phyloP scores from a whole-genome alignment of 2,888 invertebrate species.

The Nasonia oneida region DNA sequence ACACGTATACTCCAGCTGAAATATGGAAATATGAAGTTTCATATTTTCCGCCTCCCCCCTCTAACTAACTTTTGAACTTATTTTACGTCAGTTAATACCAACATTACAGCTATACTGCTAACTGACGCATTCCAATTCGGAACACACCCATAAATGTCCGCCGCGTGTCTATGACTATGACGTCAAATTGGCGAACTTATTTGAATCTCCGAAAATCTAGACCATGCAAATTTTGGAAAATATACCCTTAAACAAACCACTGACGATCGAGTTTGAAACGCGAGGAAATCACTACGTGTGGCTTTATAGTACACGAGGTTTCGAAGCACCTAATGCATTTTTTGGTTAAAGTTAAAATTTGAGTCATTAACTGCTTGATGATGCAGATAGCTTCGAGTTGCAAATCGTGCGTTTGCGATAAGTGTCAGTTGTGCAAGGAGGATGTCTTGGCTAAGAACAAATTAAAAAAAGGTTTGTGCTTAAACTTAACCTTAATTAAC shows the following conservation, averaged over 20 bases:
- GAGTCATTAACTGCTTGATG: constrained; percentile 9
- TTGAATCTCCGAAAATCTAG: background rate
- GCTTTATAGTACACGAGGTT: constrained; percentile 26
- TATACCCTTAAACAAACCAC: constrained; percentile 42
- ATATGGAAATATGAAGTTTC: too few species aligned
- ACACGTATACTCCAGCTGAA: too few species aligned
- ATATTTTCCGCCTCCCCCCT: too few species aligned
- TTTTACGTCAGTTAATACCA: too few species aligned
- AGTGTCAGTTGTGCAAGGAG: constrained; percentile 37
- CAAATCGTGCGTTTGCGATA: constrained; percentile 42
- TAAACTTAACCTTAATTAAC: constrained; percentile 54
- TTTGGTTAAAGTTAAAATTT: constrained; percentile 10
- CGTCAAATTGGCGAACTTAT: background rate
- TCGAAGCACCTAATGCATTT: constrained; percentile 22
- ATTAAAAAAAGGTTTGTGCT: constrained; percentile 47
- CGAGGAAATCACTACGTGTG: background rate
- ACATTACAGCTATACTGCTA: too few species aligned
- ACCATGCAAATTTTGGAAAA: background rate
- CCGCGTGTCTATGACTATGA: background rate
- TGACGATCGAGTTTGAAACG: constrained; percentile 47
- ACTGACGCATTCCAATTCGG: too few species aligned
- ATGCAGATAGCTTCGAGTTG: constrained; percentile 54
- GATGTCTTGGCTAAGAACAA: constrained; percentile 8
- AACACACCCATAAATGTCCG: background rate
- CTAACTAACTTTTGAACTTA: too few species aligned